Conservation (phyloP, 1,140 invertebrate genomes). For the Limonius californicus region DNA sequence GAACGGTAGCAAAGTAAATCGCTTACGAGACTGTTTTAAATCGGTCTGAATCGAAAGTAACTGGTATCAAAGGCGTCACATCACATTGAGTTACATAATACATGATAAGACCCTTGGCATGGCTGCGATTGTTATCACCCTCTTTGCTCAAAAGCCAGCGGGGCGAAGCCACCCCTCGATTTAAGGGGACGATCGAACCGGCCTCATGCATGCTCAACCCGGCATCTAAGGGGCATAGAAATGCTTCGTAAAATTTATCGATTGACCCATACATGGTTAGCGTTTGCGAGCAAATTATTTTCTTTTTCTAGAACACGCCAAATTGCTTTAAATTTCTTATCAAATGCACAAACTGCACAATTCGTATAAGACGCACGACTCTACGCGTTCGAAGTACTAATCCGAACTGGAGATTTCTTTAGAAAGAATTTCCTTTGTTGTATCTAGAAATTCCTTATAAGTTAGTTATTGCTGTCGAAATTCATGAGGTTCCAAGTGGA, state of each 20-base stretch:
- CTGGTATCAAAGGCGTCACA: constrained; percentile 32
- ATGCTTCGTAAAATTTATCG: constrained; percentile 36
- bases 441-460: neutral
- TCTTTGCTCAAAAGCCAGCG: constrained; percentile 31
- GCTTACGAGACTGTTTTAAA: constrained; percentile 9
- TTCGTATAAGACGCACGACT: neutral
- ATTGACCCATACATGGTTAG: constrained; percentile 33
- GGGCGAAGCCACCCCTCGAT: constrained; percentile 15
- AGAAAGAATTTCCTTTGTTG: neutral
- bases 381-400: neutral
- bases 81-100: constrained; percentile 34
- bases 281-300: constrained; percentile 28
- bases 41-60: constrained; percentile 23
- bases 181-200: constrained; percentile 30
- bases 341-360: neutral
- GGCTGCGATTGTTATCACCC: constrained; percentile 34
- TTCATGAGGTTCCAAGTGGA: neutral
- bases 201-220: constrained; percentile 32
- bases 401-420: neutral
- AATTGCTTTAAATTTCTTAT: constrained; percentile 7
- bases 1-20: constrained; percentile 1
- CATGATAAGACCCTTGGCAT: constrained; percentile 35
- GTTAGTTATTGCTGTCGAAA: neutral
- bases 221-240: constrained; percentile 32
- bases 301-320: constrained; percentile 18